Evolutionary conservation across 2,113 vertebrate species (phyloP), one percentile per base, ranked within the genome.

Genomic region (Festucalex cinctus): DNA sequence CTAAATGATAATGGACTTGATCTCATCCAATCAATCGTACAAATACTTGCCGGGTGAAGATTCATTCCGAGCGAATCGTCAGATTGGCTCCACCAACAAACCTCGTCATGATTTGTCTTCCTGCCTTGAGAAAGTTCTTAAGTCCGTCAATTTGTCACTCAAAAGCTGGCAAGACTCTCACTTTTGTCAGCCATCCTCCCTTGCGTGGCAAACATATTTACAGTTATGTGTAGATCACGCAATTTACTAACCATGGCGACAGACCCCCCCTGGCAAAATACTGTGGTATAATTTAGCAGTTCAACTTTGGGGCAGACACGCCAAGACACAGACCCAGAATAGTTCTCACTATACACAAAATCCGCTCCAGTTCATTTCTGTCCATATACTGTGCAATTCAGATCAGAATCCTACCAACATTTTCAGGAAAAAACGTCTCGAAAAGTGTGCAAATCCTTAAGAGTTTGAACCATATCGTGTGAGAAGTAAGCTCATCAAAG

Each of bases 231-330:
- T 64, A 71, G 65, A 77, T 72, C 41, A 41, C 57, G 61, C 22
- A 78, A 73, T 86, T 85, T 80, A 83, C 71, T 19, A 36, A 67
- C 56, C 13, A 56, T 17, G 41, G n/a, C n/a, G n/a, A 80, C 37
- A 63, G 69, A 86, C 74, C 76, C 79, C 76, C 79, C 62, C 71
- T 68, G 71, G 59, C 59, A 73, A 81, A 77, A 58, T 58, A 35
- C 28, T 8, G 54, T 20, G 28, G 74, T 64, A 68, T 64, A 70
- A 74, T 70, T 75, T 35, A 36, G 54, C 13, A 26, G 53, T n/a
- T 26, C 13, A n/a, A n/a, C n/a, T n/a, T n/a, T n/a, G n/a, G n/a
- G n/a, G n/a, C n/a, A n/a, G n/a, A n/a, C n/a, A n/a, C n/a, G n/a
- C n/a, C n/a, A n/a, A n/a, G n/a, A n/a, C n/a, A n/a, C n/a, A n/a